Percentiles rank a stretch among this genome's conserved stretches.
Conservation (phyloP, 2,113 vertebrate genomes). For the Zosterops borbonicus region DNA sequence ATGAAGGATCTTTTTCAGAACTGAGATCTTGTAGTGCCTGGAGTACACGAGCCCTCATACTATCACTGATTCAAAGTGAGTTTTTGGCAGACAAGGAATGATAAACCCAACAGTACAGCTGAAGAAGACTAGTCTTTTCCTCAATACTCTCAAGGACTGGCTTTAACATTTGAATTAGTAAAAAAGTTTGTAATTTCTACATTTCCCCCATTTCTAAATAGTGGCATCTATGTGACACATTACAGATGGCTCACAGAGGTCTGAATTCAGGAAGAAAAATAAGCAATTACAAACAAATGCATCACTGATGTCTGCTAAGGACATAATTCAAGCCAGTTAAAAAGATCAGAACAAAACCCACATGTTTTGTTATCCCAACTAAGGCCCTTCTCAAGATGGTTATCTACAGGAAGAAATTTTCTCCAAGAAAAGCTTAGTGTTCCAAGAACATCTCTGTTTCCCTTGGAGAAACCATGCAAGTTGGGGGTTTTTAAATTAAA, state of each 20-base stretch:
- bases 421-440: slow-evolving; percentile 22
- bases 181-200: background rate
- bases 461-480: background rate
- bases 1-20: background rate
- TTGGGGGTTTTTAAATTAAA: background rate
- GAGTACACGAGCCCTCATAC: background rate
- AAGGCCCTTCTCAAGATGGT: slow-evolving; percentile 21
- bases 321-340: slow-evolving; percentile 41
- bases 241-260: background rate
- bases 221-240: background rate
- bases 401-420: slow-evolving; percentile 42
- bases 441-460: background rate
- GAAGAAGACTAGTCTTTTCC: background rate
- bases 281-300: slow-evolving; percentile 48
- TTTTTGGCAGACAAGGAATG: background rate
- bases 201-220: background rate
- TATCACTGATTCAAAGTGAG: background rate
- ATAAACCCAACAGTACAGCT: background rate
- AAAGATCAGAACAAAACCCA: slow-evolving; percentile 28
- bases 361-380: background rate
- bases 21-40: background rate
- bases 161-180: background rate
- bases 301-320: slow-evolving; percentile 2
- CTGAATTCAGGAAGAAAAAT: slow-evolving; percentile 42
- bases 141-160: background rate